Evolutionary conservation across 2,888 invertebrate genomes (phyloP).

Genomic region (Drosophila siamana): DNA sequence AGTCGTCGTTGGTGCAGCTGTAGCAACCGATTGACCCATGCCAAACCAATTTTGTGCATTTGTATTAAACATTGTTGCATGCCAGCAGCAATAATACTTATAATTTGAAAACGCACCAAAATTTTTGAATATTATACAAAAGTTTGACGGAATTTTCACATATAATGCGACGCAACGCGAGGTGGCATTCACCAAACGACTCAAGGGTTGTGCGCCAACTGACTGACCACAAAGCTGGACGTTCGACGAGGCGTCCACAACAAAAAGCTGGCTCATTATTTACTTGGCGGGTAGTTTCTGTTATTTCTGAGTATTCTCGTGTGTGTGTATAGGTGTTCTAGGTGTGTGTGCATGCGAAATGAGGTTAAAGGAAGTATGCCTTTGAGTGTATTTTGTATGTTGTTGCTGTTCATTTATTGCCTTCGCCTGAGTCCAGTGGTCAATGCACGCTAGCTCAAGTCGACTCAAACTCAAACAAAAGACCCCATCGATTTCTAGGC

Average conservation of each 20-base stretch:
- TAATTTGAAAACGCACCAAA: slow-evolving; percentile 46
- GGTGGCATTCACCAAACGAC: slow-evolving; percentile 61
- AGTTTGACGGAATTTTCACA: slow-evolving; percentile 55
- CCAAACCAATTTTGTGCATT: slow-evolving; percentile 84
- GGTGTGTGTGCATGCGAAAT: slow-evolving; percentile 70
- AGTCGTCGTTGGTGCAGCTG: slow-evolving; percentile 22
- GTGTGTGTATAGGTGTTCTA: slow-evolving; percentile 23
- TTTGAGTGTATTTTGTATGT: slow-evolving; percentile 41
- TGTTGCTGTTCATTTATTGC: slow-evolving; percentile 37
- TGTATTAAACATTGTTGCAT: slow-evolving; percentile 79
- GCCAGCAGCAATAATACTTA: slow-evolving; percentile 42
- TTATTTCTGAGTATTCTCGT: slow-evolving; percentile 23
- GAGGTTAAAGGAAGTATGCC: slow-evolving; percentile 84
- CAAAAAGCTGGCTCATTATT: slow-evolving; percentile 59
- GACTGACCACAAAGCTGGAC: slow-evolving; percentile 83
- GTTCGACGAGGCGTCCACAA: slow-evolving; percentile 67
- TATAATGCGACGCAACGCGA: slow-evolving; percentile 36
- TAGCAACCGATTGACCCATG: slow-evolving; percentile 62
- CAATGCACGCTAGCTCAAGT: slow-evolving; percentile 79
- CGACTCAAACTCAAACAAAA: slow-evolving; percentile 47
- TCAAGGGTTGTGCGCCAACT: slow-evolving; percentile 83
- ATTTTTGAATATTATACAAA: slow-evolving; percentile 3
- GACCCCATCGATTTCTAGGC: slow-evolving; percentile 76
- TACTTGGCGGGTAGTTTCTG: slow-evolving; percentile 70
- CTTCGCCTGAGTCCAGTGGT: slow-evolving; percentile 65